Base-by-base conservation (phyloP, 2,888 invertebrate genomes). In the Conistra vaccinii region DNA sequence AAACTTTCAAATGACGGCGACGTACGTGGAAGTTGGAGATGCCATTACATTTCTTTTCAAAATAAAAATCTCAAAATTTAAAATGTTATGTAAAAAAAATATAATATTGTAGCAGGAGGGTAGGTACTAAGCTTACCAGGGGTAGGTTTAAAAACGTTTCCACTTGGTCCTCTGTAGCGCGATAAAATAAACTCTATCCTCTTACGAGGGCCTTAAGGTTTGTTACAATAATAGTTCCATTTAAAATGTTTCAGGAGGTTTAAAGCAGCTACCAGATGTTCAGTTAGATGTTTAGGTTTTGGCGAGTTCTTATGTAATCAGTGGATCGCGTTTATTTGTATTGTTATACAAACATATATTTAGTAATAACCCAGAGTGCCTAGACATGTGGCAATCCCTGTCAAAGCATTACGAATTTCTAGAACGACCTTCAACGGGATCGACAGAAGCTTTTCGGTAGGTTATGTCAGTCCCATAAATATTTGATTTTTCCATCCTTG, bases 131-230 rank as follows among this genome's bases (percentile, higher is more conserved):
- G 53, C 29, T 74, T 63, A 45, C 26, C 48, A 17, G 23, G 17
- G 42, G 26, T 32, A 26, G 53, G 53, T 75, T 81, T 69, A 69
- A 81, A 79, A 81, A 53, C 75, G 53, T 81, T 81, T 60, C 58
- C 58, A 68, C 39, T 69, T 48, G 53, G 17, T 58, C 62, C 62
- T 45, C 45, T 42, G n/a, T 76, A 35, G 39, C 39, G 67, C 68
- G 81, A 65, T 75, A 79, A 81, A 81, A 79, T 81, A 79, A 75
- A 76, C 63, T 81, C 76, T 26, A 81, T 81, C 76, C 63, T 79
- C 42, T 81, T 81, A 68, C 67, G 57, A 69, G 62, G 76, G 76
- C 63, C 32, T 10, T 79, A 53, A 67, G 58, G 63, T 81, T 69
- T 68, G 48, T 65, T 65, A 79, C 63, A 81, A 69, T 76, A 76